phyloP scores from a whole-genome alignment of 2,113 vertebrate genomes.

The Oplegnathus fasciatus region DNA sequence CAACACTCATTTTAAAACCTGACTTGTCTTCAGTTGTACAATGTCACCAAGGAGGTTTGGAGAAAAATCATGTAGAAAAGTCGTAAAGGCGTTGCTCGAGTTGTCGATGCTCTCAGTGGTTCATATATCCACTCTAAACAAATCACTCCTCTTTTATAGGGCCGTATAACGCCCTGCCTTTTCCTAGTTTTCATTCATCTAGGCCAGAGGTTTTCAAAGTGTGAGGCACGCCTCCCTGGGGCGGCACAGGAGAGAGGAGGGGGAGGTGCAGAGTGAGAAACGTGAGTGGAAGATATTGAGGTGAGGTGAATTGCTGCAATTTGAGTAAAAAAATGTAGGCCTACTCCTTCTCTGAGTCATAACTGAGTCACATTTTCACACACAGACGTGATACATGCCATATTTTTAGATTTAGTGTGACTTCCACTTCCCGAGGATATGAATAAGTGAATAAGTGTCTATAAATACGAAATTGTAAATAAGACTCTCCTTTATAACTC shows the following conservation, averaged over 20 bases:
- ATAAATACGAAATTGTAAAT: not conserved
- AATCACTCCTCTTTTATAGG: constrained; percentile 7
- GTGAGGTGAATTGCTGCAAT: not conserved
- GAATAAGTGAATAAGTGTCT: not conserved
- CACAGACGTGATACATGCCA: not conserved
- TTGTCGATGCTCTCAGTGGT: not conserved
- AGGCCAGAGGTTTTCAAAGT: not conserved
- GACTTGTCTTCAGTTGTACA: not conserved
- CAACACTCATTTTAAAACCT: not conserved
- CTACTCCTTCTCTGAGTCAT: not conserved
- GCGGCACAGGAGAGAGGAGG: not conserved
- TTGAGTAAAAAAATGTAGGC: not conserved
- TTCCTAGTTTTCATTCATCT: not conserved
- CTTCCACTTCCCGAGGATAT: not conserved
- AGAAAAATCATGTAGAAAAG: not conserved
- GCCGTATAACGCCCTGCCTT: not conserved
- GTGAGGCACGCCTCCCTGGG: not conserved
- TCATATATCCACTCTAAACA: not conserved
- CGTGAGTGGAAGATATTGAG: not conserved
- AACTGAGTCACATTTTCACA: not conserved
- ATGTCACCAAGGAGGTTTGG: not conserved
- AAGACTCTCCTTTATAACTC: not conserved
- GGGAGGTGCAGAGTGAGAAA: not conserved
- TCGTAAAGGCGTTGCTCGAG: not conserved
- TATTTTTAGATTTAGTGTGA: not conserved